Conservation (phyloP, 2,113 vertebrate species). For the Myanophis thanlyinensis region DNA sequence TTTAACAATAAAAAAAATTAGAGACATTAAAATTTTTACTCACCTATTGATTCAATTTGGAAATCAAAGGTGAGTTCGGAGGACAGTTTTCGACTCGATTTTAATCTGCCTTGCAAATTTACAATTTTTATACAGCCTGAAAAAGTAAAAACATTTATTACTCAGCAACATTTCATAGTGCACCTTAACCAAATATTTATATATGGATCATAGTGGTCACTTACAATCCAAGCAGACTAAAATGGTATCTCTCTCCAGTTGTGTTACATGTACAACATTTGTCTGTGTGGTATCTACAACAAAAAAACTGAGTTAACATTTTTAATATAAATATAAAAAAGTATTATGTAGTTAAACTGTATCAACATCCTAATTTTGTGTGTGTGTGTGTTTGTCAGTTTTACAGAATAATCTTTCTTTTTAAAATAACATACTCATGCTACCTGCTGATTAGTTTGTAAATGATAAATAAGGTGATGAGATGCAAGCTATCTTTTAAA, state of each 20-base stretch:
- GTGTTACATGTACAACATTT: constrained; percentile 93
- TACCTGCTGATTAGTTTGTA: background rate
- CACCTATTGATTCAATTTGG: constrained; percentile 96
- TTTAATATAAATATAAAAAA: constrained; percentile 13
- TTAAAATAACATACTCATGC: constrained; percentile 18
- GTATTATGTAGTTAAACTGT: constrained; percentile 5
- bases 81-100: constrained; percentile 94
- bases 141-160: constrained; percentile 41
- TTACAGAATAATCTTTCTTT: constrained; percentile 29
- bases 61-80: constrained; percentile 98
- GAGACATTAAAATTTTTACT: constrained; percentile 28
- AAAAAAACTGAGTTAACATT: constrained; percentile 32
- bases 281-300: constrained; percentile 89
- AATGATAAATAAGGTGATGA: background rate
- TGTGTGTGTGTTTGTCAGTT: background rate
- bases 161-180: constrained; percentile 7
- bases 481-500: background rate
- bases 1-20: background rate
- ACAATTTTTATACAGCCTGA: constrained; percentile 98
- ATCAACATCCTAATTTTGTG: background rate
- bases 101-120: constrained; percentile 93
- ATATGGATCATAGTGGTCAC: constrained; percentile 59
- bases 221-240: constrained; percentile 96
- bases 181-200: constrained; percentile 3
- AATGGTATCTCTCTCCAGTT: constrained; percentile 96